These are phyloP conservation scores for Coreius guichenoti DNA, from an alignment of 2,797 vertebrate genomes.

Conservation along the genomic window DNA sequence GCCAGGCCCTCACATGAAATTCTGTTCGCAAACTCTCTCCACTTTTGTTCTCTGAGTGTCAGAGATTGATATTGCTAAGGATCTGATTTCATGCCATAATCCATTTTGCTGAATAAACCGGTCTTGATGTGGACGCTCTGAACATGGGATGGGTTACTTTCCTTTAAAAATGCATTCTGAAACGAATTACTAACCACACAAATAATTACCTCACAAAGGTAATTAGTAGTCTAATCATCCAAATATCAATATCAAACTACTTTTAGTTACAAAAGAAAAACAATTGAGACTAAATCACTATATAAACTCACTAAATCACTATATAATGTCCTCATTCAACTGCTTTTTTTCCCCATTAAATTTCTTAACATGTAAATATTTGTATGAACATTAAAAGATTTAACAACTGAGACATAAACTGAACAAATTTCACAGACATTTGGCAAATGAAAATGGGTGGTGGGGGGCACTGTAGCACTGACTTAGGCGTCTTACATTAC, in stretches of 20 bases:
- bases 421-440: no score
- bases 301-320: background rate
- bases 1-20: slow-evolving; percentile 76
- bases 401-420: no score
- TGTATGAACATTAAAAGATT: no score
- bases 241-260: background rate
- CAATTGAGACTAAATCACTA: background rate
- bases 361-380: no score
- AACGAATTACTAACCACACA: slow-evolving; percentile 9
- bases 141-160: slow-evolving; percentile 52
- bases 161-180: background rate
- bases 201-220: background rate
- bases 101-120: slow-evolving; percentile 83
- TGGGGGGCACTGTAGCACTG: no score
- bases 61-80: slow-evolving; percentile 82
- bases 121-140: slow-evolving; percentile 79
- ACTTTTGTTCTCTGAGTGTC: slow-evolving; percentile 75
- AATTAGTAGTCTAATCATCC: background rate
- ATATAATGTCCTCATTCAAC: no score
- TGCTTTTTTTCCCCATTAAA: no score
- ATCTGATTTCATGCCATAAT: slow-evolving; percentile 85
- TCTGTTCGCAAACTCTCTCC: slow-evolving; percentile 58
- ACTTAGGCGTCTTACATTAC: no score
- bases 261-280: background rate
- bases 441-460: no score